phyloP scores from a whole-genome alignment of 2,113 vertebrate genomes.

The Lophius piscatorius region DNA sequence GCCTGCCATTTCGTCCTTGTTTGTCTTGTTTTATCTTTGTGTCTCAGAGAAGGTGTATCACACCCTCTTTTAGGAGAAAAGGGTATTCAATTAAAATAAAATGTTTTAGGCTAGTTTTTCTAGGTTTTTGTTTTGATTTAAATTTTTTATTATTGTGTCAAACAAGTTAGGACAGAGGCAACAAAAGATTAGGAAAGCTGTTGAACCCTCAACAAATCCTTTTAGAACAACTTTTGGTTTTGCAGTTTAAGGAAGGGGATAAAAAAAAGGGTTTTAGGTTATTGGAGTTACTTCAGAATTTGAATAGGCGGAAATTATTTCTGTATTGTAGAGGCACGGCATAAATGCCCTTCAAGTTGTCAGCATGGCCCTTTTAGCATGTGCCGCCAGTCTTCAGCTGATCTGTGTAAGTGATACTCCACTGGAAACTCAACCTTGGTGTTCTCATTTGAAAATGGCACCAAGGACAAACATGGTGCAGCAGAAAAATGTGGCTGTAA shows the following conservation, averaged over 20 bases:
- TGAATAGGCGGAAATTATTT: conserved; percentile 4
- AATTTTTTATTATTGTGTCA: no score
- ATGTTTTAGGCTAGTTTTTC: no score
- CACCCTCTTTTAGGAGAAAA: no score
- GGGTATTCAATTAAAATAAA: no score
- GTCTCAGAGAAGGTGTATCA: no score
- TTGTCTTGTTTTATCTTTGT: no score
- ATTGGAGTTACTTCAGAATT: neutral
- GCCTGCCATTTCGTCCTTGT: no score
- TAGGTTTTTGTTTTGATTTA: no score
- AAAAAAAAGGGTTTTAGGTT: neutral
- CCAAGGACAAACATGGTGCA: conserved; percentile 46
- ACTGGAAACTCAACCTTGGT: conserved; percentile 51
- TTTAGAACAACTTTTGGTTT: neutral
- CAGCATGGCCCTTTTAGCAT: conserved; percentile 39
- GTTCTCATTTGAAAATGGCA: conserved; percentile 51
- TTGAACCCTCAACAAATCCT: neutral
- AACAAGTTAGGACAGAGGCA: no score
- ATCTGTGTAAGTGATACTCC: conserved; percentile 58
- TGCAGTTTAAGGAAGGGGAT: neutral
- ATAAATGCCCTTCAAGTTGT: conserved; percentile 36
- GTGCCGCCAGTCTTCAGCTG: conserved; percentile 22
- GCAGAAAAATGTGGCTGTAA: neutral
- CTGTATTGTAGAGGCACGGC: conserved; percentile 1
- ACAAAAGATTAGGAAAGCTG: neutral